Conservation (phyloP, 64 coral and sea anemone species). For the Pachyseris speciosa region DNA sequence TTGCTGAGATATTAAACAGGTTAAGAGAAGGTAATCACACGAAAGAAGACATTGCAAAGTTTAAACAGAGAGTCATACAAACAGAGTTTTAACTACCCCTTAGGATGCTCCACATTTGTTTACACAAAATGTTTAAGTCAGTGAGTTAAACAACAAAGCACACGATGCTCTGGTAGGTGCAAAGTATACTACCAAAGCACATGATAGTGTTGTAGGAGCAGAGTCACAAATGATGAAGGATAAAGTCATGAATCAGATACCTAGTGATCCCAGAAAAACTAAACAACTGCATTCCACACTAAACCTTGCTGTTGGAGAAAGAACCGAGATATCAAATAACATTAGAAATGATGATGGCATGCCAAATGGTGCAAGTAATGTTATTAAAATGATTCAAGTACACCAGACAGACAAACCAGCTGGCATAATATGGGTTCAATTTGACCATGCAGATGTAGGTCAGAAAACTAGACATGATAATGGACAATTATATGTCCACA, state of each 20-base stretch:
- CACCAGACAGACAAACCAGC: constrained; percentile 12
- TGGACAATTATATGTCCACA: constrained; percentile 9
- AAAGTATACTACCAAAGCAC: constrained; percentile 40
- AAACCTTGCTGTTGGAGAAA: constrained; percentile 27
- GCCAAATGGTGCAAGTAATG: constrained; percentile 48
- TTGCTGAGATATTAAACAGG: too few species aligned
- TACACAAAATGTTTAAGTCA: constrained; percentile 36
- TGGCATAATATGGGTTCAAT: constrained; percentile 51
- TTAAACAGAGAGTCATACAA: too few species aligned
- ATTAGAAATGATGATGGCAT: constrained; percentile 54
- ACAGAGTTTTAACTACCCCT: too few species aligned
- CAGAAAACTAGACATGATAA: constrained; percentile 53
- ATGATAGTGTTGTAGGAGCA: too few species aligned
- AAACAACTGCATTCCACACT: constrained; percentile 48
- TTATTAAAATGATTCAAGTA: constrained; percentile 28
- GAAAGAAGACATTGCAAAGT: too few species aligned
- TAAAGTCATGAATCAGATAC: constrained; percentile 35
- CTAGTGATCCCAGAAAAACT: constrained; percentile 43
- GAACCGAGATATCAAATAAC: constrained; percentile 63
- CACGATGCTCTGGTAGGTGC: neutral
- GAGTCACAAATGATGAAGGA: constrained; percentile 50
- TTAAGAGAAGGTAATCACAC: too few species aligned
- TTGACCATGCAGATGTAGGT: constrained; percentile 49
- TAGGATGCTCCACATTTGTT: constrained; percentile 35
- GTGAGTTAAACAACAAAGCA: constrained; percentile 41